These are phyloP conservation scores for Copsychus sechellarum DNA, from an alignment of 2,113 vertebrate species.

Conservation along the genomic window DNA sequence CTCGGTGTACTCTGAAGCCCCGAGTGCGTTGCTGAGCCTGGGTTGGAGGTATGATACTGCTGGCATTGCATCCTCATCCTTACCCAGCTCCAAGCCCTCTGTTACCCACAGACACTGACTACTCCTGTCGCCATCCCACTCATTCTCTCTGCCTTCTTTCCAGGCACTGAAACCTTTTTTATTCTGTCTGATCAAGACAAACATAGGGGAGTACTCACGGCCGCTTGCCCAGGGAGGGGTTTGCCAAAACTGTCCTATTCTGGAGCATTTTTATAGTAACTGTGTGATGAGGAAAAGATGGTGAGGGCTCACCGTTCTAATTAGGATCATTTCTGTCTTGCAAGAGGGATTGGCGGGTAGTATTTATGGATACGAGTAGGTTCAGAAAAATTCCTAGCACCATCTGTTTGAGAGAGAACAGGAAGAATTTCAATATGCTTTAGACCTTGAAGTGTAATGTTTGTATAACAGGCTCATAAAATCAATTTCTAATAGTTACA, in stretches of 20 bases:
- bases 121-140: not conserved
- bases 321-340: conserved; percentile 70
- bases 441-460: conserved; percentile 77
- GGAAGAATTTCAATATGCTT: conserved; percentile 75
- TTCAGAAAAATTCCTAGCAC: conserved; percentile 76
- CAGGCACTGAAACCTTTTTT: not conserved
- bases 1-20: not conserved
- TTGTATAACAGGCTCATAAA: conserved; percentile 77
- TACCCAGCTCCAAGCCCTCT: not conserved
- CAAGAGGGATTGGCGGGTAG: conserved; percentile 56
- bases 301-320: conserved; percentile 56
- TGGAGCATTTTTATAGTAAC: conserved; percentile 40
- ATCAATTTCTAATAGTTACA: conserved; percentile 78
- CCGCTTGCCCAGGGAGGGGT: not conserved
- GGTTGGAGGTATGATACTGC: not conserved
- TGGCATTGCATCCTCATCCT: not conserved
- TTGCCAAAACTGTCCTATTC: conserved; percentile 47
- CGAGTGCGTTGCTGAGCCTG: not conserved
- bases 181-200: conserved; percentile 15
- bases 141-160: not conserved
- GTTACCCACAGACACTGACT: not conserved
- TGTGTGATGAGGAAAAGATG: conserved; percentile 49
- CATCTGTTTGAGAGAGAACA: conserved; percentile 81
- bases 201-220: not conserved
- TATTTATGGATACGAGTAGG: conserved; percentile 78